Evolutionary conservation across 2,797 vertebrate genomes (phyloP).

Genomic region (Channallabes apus): DNA sequence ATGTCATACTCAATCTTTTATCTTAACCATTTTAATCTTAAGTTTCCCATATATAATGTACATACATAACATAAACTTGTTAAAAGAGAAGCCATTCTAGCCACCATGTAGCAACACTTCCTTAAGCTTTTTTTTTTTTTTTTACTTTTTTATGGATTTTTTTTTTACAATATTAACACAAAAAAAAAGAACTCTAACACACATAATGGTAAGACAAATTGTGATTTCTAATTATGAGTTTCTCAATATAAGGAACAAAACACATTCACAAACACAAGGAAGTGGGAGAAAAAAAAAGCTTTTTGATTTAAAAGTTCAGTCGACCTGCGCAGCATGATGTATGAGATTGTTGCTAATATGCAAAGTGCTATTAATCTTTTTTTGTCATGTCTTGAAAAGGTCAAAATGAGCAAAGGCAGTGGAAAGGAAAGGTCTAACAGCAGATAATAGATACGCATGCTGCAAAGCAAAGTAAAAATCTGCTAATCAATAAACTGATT

Average conservation of each 20-base stretch:
- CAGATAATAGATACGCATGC: neutral
- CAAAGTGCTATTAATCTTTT: constrained; percentile 73
- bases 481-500: neutral
- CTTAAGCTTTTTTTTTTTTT: too few species aligned
- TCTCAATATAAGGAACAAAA: too few species aligned
- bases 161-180: neutral
- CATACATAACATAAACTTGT: neutral
- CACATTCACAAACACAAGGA: neutral
- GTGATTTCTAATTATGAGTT: too few species aligned
- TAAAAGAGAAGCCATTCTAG: neutral
- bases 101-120: neutral
- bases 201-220: neutral
- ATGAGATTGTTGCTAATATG: constrained; percentile 65
- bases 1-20: neutral
- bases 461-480: neutral
- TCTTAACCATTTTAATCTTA: too few species aligned
- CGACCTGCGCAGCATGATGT: constrained; percentile 68
- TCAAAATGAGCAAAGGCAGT: constrained; percentile 69
- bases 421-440: neutral
- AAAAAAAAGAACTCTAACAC: neutral
- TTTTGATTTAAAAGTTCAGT: constrained; percentile 71
- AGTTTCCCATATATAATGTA: neutral
- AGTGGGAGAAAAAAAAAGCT: neutral
- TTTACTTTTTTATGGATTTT: too few species aligned
- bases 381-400: constrained; percentile 71